Conservation (phyloP, 2,113 vertebrate genomes). For the Plecotus auritus region DNA sequence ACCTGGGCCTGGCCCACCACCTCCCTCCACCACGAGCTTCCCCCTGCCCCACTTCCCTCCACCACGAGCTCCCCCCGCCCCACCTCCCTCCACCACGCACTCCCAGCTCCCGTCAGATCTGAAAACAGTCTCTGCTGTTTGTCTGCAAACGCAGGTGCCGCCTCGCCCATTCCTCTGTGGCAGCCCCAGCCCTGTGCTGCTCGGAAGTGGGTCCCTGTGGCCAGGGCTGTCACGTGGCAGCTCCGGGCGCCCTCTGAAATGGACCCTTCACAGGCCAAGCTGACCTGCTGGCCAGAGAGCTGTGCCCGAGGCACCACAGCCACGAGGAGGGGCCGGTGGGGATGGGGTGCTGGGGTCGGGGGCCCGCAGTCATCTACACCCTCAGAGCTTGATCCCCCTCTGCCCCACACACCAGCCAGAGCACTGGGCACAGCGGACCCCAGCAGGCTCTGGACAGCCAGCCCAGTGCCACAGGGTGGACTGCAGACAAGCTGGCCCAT, state of each 20-base stretch:
- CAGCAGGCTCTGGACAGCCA: background rate
- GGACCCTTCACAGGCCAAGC: background rate
- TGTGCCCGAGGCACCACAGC: background rate
- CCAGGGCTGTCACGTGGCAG: background rate
- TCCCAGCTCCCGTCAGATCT: background rate
- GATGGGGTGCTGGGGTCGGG: background rate
- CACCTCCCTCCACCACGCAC: background rate
- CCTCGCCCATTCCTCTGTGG: background rate
- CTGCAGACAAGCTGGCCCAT: fast-evolving
- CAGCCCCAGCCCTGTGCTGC: background rate
- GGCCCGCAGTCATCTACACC: background rate
- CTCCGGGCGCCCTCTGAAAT: background rate
- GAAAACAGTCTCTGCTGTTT: background rate
- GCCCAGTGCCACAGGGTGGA: background rate
- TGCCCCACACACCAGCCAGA: background rate
- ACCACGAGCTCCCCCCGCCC: no score
- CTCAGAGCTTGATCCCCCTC: background rate
- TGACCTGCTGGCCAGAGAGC: background rate
- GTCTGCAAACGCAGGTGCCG: background rate
- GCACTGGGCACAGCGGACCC: background rate
- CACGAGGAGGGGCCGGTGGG: fast-evolving
- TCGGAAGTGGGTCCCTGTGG: background rate
- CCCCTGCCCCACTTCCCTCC: background rate
- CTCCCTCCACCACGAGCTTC: background rate
- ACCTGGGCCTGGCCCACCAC: background rate